Conservation (phyloP, 2,113 vertebrate genomes). For the Mystacornis crossleyi region DNA sequence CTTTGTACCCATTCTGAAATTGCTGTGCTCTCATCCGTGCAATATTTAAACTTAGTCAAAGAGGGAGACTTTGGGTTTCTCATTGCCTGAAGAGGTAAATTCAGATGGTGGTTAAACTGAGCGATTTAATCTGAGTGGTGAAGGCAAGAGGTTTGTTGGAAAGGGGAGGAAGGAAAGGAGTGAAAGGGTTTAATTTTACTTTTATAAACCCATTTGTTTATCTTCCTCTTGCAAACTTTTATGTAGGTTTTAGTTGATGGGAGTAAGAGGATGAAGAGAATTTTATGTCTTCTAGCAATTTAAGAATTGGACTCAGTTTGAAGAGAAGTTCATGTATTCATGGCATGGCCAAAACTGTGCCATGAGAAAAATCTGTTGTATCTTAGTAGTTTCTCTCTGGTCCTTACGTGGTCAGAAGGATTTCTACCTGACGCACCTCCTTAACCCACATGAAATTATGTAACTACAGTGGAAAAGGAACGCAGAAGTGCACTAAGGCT, state of each 20-base stretch:
- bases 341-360: background rate
- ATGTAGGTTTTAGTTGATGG: background rate
- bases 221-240: background rate
- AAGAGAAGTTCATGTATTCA: background rate
- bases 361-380: background rate
- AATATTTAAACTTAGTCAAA: background rate
- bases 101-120: background rate
- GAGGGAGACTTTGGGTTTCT: background rate
- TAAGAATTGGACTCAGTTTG: background rate
- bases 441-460: background rate
- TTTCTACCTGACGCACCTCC: background rate
- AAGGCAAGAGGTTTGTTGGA: background rate
- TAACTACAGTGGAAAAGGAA: background rate
- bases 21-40: background rate
- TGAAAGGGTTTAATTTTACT: background rate
- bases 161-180: background rate
- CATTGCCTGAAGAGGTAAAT: background rate
- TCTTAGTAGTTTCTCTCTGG: background rate
- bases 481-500: background rate
- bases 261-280: background rate
- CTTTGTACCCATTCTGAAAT: fast-evolving
- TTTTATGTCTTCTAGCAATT: background rate
- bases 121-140: background rate
- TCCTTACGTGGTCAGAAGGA: background rate
- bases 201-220: background rate